These are phyloP conservation scores for Oithona nana DNA, from an alignment of 2,888 invertebrate species.

Conservation along the genomic window DNA sequence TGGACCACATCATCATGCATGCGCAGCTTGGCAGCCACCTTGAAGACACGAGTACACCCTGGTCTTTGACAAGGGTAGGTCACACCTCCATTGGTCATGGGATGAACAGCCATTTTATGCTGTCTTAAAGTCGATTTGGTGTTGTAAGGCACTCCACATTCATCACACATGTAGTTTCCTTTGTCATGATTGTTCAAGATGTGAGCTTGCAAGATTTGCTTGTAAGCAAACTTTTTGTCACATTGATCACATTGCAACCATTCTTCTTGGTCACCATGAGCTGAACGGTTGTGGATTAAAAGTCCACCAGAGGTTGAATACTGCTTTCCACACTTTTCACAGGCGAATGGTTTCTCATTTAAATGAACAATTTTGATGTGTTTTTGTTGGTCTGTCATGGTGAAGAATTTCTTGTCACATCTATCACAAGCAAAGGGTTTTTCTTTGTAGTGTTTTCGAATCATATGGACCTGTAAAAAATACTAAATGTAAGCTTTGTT, in stretches of 20 bases:
- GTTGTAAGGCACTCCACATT: neutral
- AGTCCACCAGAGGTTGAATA: neutral
- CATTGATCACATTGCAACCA: neutral
- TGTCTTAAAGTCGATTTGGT: neutral
- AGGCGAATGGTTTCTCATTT: neutral
- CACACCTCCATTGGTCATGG: neutral
- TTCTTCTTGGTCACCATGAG: neutral
- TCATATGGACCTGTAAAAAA: neutral
- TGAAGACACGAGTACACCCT: neutral
- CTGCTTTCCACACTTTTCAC: neutral
- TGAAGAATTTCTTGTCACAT: neutral
- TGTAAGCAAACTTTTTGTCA: neutral
- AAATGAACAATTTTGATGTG: neutral
- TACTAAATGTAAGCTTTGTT: too few relatives aligned
- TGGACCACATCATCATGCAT: neutral
- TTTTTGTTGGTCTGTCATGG: neutral
- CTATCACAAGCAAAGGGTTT: neutral
- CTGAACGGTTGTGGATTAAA: neutral
- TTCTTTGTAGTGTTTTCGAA: neutral
- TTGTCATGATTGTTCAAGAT: neutral
- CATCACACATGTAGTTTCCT: neutral
- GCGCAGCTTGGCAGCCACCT: neutral
- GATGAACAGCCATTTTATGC: neutral
- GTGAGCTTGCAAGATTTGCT: neutral
- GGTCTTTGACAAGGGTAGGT: neutral